Conservation (phyloP, 2,113 vertebrate species). For the Nothoprocta perdicaria region DNA sequence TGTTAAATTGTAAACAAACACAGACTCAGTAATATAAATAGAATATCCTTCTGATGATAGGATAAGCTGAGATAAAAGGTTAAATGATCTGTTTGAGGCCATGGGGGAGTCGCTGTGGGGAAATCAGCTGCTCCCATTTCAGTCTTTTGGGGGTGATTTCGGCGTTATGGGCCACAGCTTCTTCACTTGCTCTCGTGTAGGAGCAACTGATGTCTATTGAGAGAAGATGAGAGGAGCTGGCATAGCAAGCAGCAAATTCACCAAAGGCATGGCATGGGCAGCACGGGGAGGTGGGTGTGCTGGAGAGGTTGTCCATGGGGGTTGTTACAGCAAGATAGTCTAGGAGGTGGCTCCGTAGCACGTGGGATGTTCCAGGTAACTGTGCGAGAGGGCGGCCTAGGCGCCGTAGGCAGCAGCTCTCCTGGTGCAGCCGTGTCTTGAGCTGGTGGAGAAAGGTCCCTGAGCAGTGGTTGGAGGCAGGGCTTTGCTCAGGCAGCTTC, state of each 20-base stretch:
- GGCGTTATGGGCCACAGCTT: not conserved
- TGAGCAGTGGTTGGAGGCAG: not conserved
- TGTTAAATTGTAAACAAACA: not conserved
- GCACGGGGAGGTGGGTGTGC: not conserved
- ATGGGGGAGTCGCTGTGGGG: not conserved
- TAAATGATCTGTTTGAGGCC: slow-evolving; percentile 27
- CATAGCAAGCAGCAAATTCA: not conserved
- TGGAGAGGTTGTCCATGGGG: not conserved
- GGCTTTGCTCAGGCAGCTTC: not conserved
- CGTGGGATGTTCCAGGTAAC: not conserved
- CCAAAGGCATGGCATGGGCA: fast-evolving
- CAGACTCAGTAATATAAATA: slow-evolving; percentile 44
- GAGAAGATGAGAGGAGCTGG: not conserved
- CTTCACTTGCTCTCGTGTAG: not conserved
- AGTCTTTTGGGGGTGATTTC: not conserved
- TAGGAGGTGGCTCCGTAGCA: fast-evolving
- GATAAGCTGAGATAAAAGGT: slow-evolving; percentile 47
- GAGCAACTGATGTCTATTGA: not conserved
- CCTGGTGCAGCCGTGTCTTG: not conserved
- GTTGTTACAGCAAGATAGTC: not conserved
- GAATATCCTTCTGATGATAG: slow-evolving; percentile 23
- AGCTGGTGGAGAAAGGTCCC: not conserved
- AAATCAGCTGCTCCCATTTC: not conserved
- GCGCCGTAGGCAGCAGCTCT: not conserved
- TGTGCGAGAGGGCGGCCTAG: not conserved